Evolutionary conservation across 30 jellyfish, hydroid and myxozoan species (phyloP).

Genomic region (Cassiopea andromeda): DNA sequence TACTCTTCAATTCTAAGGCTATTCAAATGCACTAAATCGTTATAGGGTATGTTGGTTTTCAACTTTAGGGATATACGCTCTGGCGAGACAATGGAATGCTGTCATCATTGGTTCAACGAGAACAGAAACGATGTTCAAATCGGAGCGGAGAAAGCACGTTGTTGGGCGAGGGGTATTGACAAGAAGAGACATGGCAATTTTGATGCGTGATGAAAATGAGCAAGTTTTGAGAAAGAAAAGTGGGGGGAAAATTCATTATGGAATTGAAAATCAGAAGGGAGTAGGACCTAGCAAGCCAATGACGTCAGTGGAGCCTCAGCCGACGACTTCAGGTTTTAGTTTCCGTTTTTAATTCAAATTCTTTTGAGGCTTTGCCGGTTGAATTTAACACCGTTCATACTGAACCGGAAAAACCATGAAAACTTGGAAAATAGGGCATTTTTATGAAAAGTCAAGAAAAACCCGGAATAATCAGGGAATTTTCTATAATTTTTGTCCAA

Average conservation of each 20-base stretch:
- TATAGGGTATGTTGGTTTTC: background rate
- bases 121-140: constrained; percentile 70
- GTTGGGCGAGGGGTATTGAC: constrained; percentile 98
- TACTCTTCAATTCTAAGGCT: too few species aligned
- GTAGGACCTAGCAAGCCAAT: too few species aligned
- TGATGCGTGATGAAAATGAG: constrained; percentile 70
- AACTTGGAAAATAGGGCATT: too few species aligned
- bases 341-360: too few species aligned
- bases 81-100: constrained; percentile 99
- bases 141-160: constrained; percentile 82
- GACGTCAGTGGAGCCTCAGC: background rate
- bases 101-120: constrained; percentile 93
- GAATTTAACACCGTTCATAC: too few species aligned
- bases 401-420: too few species aligned
- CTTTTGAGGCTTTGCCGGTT: too few species aligned
- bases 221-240: background rate
- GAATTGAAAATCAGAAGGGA: background rate
- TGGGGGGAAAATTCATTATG: background rate
- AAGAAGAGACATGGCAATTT: constrained; percentile 77
- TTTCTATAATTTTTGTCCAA: too few species aligned
- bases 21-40: too few species aligned
- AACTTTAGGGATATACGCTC: constrained; percentile 83
- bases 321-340: background rate
- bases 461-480: too few species aligned
- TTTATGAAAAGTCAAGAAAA: too few species aligned